These are phyloP conservation scores for Galeruca laticollis DNA, from an alignment of 2,888 invertebrate species.

Conservation along the genomic window DNA sequence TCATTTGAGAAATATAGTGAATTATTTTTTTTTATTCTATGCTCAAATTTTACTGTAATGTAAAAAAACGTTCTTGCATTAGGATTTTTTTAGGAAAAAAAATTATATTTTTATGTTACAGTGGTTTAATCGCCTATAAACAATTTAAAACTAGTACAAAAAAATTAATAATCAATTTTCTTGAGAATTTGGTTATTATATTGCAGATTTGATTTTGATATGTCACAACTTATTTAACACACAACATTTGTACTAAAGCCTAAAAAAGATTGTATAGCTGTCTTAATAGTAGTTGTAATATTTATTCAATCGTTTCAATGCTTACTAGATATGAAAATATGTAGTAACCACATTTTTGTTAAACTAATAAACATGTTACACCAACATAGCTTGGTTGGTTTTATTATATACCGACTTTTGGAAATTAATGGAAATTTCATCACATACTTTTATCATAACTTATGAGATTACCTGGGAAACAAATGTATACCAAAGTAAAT, in stretches of 20 bases:
- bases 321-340: neutral
- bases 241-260: no score
- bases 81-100: neutral
- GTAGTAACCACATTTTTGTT: neutral
- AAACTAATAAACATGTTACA: neutral
- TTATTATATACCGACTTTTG: neutral
- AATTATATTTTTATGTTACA: slow-evolving; percentile 1
- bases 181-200: no score
- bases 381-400: neutral
- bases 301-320: neutral
- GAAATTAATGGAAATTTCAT: no score
- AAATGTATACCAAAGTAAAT: no score
- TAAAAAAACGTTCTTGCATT: neutral
- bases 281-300: neutral
- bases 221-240: no score
- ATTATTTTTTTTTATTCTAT: neutral
- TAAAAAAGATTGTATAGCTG: no score
- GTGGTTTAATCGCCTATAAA: neutral
- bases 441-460: no score
- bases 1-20: neutral
- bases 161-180: no score
- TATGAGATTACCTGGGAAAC: no score
- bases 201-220: no score
- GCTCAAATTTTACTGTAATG: neutral
- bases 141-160: no score